A percentile compares a stretch with the other conserved stretches of the same genome.
Evolutionary conservation across 2,797 vertebrate species (phyloP).

Genomic region (Ptychadena robeensis): DNA sequence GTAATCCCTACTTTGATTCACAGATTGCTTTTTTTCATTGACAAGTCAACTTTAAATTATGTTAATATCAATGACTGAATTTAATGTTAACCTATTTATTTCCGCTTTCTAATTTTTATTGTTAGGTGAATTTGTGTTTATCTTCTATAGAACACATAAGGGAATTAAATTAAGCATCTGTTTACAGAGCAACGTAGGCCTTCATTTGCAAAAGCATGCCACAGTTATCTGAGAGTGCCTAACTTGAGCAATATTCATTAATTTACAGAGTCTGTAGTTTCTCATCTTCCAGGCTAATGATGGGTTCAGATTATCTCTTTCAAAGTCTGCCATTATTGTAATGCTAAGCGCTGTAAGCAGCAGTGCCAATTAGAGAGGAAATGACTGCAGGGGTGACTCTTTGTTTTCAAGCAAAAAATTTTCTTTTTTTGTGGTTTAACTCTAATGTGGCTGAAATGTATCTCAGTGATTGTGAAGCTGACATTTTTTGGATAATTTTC

Average conservation of each 20-base stretch:
- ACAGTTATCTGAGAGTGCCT: slow-evolving; percentile 1
- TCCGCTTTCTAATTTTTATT: background rate
- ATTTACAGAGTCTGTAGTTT: slow-evolving; percentile 37
- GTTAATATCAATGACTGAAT: background rate
- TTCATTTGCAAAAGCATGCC: slow-evolving; percentile 19
- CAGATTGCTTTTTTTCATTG: background rate
- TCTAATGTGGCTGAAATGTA: slow-evolving; percentile 7
- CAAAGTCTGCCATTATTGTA: slow-evolving; percentile 34
- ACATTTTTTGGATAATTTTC: background rate
- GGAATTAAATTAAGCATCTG: slow-evolving; percentile 40
- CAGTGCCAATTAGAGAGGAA: slow-evolving; percentile 52
- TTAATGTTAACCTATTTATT: background rate
- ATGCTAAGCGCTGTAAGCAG: slow-evolving; percentile 32
- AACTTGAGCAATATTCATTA: slow-evolving; percentile 33
- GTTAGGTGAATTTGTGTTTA: background rate
- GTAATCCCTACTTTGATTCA: background rate
- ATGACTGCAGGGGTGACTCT: slow-evolving; percentile 50
- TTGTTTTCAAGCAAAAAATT: slow-evolving; percentile 40
- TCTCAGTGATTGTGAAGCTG: background rate
- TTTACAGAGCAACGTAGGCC: background rate
- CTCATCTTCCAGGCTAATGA: slow-evolving; percentile 38
- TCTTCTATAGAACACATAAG: background rate
- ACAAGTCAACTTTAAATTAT: background rate
- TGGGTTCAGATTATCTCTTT: slow-evolving; percentile 46
- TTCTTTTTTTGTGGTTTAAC: slow-evolving; percentile 31